These are phyloP conservation scores for Pempheris klunzingeri DNA, from an alignment of 2,797 vertebrate species.

Conservation along the genomic window DNA sequence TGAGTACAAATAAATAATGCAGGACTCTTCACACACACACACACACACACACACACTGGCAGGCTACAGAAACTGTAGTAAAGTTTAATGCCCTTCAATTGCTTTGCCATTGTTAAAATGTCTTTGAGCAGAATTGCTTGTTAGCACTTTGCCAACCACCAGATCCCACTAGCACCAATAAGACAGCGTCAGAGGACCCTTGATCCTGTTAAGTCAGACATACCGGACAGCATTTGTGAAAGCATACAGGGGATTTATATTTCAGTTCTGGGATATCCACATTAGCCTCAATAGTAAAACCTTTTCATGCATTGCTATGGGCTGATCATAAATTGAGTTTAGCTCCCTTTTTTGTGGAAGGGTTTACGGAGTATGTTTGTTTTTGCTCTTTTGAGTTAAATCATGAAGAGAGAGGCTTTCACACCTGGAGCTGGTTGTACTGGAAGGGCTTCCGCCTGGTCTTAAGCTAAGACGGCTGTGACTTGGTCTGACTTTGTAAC, in stretches of 20 bases:
- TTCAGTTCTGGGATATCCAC: constrained; percentile 16
- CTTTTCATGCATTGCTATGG: not conserved
- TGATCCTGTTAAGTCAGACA: constrained; percentile 17
- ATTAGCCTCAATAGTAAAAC: not conserved
- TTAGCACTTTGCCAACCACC: constrained; percentile 43
- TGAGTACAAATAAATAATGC: constrained; percentile 85
- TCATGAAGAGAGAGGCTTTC: not conserved
- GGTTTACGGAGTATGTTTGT: not conserved
- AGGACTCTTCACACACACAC: constrained; percentile 42
- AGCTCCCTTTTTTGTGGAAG: not conserved
- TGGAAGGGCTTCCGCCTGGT: too few species aligned
- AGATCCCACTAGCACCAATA: constrained; percentile 26
- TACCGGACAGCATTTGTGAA: constrained; percentile 31
- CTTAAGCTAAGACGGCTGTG: too few species aligned
- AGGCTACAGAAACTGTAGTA: constrained; percentile 48
- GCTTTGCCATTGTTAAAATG: constrained; percentile 44
- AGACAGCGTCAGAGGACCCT: constrained; percentile 31
- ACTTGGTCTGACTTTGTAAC: too few species aligned
- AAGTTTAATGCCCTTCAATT: constrained; percentile 62
- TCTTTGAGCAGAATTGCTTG: constrained; percentile 49
- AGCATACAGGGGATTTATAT: not conserved
- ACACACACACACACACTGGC: constrained; percentile 11
- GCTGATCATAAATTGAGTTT: constrained; percentile 3
- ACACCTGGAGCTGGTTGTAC: not conserved
- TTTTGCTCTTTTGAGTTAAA: not conserved